Evolutionary conservation across 35 echinoderm and acorn worm species (phyloP), one percentile per base, ranked within the genome.

Genomic region (Strongylocentrotus purpuratus): DNA sequence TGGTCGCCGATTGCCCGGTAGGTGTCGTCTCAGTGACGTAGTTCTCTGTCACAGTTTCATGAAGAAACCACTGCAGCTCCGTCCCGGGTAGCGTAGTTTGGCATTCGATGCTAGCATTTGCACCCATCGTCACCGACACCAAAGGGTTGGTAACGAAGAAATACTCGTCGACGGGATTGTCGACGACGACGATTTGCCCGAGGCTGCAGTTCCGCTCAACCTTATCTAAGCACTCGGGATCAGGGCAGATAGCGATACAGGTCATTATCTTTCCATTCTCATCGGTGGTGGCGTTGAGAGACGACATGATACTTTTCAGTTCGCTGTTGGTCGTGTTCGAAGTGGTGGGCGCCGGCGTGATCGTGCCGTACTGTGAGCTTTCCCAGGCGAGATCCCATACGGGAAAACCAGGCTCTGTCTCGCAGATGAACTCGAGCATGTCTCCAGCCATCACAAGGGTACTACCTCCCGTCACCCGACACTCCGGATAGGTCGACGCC

Each of bases 21-120:
- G 87, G 87, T 18, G 33, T 89, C 87, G 87, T 89, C 33, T 33
- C 45, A 5, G 25, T 45, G 5, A 45, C 33, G 25, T 45, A 89
- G 45, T 45, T 89, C 33, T 89, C 87, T 7, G 32, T 89, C 33
- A 89, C 87, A 18, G 87, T 89, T 89, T 89, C 87, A 46, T 89
- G 87, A 10, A 89, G 0, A 31, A 89, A 41, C 87, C 87, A 89
- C 4, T 41, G 12, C 4, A 89, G 12, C 45, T 89, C 87, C 15
- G 87, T 28, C 12, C 87, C 87, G 14, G 87, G 87, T 20, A 89
- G 12, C 32, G 87, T 89, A 0, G 87, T 89, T 2, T 89, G 20
- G 33, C 87, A 89, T 12, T 46, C 33, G 2, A 89, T 46, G 45
- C 33, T 89, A 33, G 33, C 87, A 89, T 89, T 89, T 8, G 31